phyloP scores from a whole-genome alignment of 2,888 invertebrate species.

The Chloromyia formosa region DNA sequence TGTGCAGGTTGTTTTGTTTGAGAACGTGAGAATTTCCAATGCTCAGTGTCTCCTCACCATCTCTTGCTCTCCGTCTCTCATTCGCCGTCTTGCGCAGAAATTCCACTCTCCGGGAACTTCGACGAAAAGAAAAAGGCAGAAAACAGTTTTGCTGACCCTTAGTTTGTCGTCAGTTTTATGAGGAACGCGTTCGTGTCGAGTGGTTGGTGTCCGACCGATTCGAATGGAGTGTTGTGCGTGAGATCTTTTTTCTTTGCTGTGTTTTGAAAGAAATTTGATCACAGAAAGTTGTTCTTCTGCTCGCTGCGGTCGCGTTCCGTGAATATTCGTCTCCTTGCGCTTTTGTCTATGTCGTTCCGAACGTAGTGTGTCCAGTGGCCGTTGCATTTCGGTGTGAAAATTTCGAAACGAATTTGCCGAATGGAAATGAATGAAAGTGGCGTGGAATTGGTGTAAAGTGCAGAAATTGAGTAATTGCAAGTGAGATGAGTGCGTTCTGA shows the following conservation, averaged over 20 bases:
- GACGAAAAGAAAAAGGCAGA: slow-evolving; percentile 5
- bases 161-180: slow-evolving; percentile 22
- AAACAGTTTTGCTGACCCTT: slow-evolving; percentile 11
- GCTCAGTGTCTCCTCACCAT: neutral
- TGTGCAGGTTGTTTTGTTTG: slow-evolving; percentile 33
- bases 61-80: neutral
- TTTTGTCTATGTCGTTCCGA: neutral
- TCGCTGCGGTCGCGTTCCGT: neutral
- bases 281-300: neutral
- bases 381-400: neutral
- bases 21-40: slow-evolving; percentile 1
- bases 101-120: neutral
- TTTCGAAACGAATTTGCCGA: neutral
- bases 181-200: slow-evolving; percentile 34
- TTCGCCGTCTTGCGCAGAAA: neutral
- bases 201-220: neutral
- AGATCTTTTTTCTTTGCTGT: slow-evolving; percentile 5
- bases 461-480: slow-evolving; percentile 34
- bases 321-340: neutral
- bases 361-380: neutral
- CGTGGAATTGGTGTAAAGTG: slow-evolving; percentile 41
- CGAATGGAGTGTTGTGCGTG: neutral
- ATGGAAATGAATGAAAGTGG: slow-evolving; percentile 45
- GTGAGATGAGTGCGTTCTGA: slow-evolving; percentile 44
- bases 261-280: no score